Conservation (phyloP, 23 tunicate species). For the Ciona savignyi region DNA sequence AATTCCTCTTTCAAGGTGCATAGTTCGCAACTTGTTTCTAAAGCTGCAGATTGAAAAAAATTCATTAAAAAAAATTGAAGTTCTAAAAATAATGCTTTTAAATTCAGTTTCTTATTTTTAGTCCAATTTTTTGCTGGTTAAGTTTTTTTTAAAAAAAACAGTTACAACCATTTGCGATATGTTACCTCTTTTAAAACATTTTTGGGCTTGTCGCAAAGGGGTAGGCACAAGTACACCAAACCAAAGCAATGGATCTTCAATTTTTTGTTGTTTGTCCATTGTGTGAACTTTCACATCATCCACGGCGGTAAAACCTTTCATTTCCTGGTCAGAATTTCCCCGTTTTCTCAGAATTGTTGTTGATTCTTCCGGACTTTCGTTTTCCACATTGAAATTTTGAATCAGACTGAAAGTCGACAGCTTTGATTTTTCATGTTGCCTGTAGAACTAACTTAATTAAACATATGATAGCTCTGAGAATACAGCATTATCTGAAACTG, state of each 20-base stretch:
- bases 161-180: no score
- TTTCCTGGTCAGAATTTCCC: background rate
- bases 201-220: constrained; percentile 44
- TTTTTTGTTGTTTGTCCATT: background rate
- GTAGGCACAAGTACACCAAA: constrained; percentile 60
- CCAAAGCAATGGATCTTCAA: constrained; percentile 51
- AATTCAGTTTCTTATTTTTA: no score
- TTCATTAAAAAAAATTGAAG: background rate
- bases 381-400: background rate
- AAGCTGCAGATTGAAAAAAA: background rate
- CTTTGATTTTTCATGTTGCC: background rate
- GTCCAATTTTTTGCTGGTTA: no score
- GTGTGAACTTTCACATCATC: background rate
- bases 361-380: background rate
- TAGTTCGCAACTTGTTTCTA: background rate
- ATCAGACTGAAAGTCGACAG: background rate
- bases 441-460: background rate
- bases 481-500: no score
- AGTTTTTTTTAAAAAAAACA: no score
- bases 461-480: no score
- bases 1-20: background rate
- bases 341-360: constrained; percentile 5
- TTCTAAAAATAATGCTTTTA: background rate
- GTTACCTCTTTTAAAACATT: constrained; percentile 33
- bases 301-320: background rate